Evolutionary conservation across 2,113 vertebrate species (phyloP).

Genomic region (Scomber scombrus): DNA sequence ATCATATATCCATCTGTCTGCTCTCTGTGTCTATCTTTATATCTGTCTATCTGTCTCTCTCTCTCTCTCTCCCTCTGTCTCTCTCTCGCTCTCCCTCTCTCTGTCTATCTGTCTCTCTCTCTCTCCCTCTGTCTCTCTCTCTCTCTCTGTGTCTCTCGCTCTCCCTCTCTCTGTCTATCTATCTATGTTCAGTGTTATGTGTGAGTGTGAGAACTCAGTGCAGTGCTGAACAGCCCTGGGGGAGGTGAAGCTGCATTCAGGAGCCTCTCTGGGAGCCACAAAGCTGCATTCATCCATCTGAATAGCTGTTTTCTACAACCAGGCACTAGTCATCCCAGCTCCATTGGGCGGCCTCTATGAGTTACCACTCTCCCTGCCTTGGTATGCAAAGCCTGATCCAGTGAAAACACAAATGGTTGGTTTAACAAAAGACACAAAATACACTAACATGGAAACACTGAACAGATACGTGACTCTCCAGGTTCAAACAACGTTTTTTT

Average conservation of each 20-base stretch:
- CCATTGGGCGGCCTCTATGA: constrained; percentile 72
- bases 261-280: constrained; percentile 74
- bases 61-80: neutral
- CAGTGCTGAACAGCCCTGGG: constrained; percentile 66
- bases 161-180: neutral
- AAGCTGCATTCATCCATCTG: constrained; percentile 84
- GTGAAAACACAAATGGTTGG: constrained; percentile 54
- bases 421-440: constrained; percentile 41
- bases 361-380: constrained; percentile 71
- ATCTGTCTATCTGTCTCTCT: neutral
- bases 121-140: neutral
- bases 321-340: constrained; percentile 63
- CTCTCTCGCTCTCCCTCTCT: neutral
- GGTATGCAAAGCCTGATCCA: constrained; percentile 73
- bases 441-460: constrained; percentile 44
- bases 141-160: neutral
- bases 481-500: neutral
- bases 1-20: neutral
- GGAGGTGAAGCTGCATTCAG: constrained; percentile 76
- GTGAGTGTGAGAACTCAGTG: constrained; percentile 75
- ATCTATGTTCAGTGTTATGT: constrained; percentile 22
- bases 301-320: constrained; percentile 81
- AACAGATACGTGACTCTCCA: constrained; percentile 7
- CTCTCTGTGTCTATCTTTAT: neutral
- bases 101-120: neutral